phyloP scores from a whole-genome alignment of 2,888 invertebrate genomes.

The Chrysina gloriosa region DNA sequence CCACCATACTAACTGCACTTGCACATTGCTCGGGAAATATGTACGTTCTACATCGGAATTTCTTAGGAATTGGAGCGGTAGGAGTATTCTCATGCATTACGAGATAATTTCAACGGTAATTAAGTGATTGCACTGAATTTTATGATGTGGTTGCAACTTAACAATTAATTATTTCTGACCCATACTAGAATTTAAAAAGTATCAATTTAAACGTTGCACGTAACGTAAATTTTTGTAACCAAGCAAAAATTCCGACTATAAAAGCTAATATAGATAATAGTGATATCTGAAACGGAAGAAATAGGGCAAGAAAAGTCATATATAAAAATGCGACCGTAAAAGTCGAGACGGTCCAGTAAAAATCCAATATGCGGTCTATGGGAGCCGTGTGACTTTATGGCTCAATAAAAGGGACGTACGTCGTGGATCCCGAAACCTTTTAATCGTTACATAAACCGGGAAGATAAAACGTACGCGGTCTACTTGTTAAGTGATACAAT shows the following conservation, averaged over 20 bases:
- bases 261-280: constrained; percentile 39
- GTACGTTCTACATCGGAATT: too few species aligned
- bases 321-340: constrained; percentile 38
- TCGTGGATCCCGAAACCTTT: constrained; percentile 27
- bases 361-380: constrained; percentile 41
- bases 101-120: too few species aligned
- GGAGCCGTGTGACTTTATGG: constrained; percentile 42
- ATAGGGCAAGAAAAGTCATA: constrained; percentile 20
- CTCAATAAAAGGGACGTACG: constrained; percentile 44
- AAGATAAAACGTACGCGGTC: constrained; percentile 16
- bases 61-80: too few species aligned
- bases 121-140: too few species aligned
- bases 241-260: constrained; percentile 16
- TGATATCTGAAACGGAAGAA: constrained; percentile 7
- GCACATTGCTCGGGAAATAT: too few species aligned
- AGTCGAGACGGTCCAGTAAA: constrained; percentile 38
- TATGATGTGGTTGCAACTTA: too few species aligned
- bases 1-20: too few species aligned
- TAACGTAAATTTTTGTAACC: not conserved
- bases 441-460: constrained; percentile 37
- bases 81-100: too few species aligned
- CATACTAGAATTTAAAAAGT: too few species aligned
- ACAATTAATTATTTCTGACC: too few species aligned
- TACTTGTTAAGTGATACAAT: constrained; percentile 29
- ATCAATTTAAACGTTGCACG: too few species aligned